A percentile compares a stretch with the other conserved stretches of the same genome.
Conservation (phyloP, 2,888 invertebrate species). For the Leptodirus hochenwartii region DNA sequence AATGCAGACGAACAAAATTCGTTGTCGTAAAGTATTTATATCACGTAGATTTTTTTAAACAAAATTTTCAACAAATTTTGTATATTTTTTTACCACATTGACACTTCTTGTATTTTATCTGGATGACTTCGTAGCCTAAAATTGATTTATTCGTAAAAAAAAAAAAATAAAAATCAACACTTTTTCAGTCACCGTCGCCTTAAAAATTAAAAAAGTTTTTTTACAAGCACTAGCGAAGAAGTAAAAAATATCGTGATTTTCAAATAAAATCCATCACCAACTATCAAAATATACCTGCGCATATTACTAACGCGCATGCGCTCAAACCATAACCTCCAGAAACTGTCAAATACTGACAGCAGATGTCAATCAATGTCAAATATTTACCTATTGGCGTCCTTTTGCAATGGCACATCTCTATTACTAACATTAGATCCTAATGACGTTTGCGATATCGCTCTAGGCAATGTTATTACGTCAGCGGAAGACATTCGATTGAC, state of each 20-base stretch:
- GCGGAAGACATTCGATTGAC: slow-evolving; percentile 5
- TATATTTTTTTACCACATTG: slow-evolving; percentile 34
- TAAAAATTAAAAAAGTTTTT: too few relatives aligned
- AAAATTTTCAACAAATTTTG: too few relatives aligned
- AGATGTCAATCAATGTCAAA: slow-evolving; percentile 9
- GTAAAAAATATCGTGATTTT: too few relatives aligned
- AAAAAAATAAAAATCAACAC: slow-evolving; percentile 7
- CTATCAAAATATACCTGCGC: too few relatives aligned
- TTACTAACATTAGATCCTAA: slow-evolving; percentile 38
- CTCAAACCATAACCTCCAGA: too few relatives aligned
- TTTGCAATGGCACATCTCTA: slow-evolving; percentile 27
- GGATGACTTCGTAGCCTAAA: slow-evolving; percentile 32
- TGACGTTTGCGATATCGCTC: slow-evolving; percentile 25
- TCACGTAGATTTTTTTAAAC: too few relatives aligned
- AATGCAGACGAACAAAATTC: not conserved
- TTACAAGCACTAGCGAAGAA: too few relatives aligned
- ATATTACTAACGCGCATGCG: too few relatives aligned
- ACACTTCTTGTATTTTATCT: slow-evolving; percentile 32
- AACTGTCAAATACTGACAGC: slow-evolving; percentile 1
- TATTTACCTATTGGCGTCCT: slow-evolving; percentile 21
- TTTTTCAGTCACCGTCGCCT: too few relatives aligned
- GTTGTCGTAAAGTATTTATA: not conserved
- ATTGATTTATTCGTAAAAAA: too few relatives aligned
- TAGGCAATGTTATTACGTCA: slow-evolving; percentile 11
- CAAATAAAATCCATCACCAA: too few relatives aligned